Evolutionary conservation across 1,140 invertebrate genomes (phyloP).

Genomic region (Hyposmocoma kahamanoa): DNA sequence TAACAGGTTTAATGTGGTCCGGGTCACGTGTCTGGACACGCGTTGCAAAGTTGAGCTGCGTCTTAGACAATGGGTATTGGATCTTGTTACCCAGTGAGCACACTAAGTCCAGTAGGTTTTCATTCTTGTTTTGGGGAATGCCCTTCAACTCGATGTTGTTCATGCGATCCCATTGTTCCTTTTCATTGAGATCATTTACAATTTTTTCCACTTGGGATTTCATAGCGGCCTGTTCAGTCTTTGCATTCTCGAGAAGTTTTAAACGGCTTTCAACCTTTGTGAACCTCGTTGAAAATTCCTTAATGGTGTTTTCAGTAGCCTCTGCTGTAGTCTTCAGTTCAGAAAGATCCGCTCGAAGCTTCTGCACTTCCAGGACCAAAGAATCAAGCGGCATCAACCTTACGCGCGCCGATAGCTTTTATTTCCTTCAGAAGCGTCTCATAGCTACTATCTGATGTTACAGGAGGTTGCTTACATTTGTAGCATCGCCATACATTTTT

Average conservation of each 20-base stretch:
- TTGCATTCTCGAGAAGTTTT: not conserved
- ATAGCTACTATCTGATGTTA: not conserved
- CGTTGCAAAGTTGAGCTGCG: constrained; percentile 10
- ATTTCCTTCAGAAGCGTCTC: not conserved
- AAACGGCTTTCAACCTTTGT: not conserved
- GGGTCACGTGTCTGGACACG: constrained; percentile 6
- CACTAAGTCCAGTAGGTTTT: constrained; percentile 10
- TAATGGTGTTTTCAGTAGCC: not conserved
- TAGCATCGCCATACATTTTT: not conserved
- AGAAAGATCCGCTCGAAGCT: not conserved
- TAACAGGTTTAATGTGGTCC: constrained; percentile 8
- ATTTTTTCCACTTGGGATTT: not conserved
- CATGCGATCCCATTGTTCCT: constrained; percentile 5
- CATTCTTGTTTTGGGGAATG: constrained; percentile 5
- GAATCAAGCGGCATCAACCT: not conserved
- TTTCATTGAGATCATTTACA: not conserved
- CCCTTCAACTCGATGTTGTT: constrained; percentile 12
- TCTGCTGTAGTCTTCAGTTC: not conserved
- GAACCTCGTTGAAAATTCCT: not conserved
- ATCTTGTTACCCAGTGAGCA: constrained; percentile 6
- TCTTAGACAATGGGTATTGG: constrained; percentile 6
- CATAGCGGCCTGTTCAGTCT: not conserved
- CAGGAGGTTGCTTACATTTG: not conserved
- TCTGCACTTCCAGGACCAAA: not conserved
- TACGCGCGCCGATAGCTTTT: not conserved